Base-by-base conservation (phyloP, 2,888 invertebrate genomes). In the Rhagium mordax region DNA sequence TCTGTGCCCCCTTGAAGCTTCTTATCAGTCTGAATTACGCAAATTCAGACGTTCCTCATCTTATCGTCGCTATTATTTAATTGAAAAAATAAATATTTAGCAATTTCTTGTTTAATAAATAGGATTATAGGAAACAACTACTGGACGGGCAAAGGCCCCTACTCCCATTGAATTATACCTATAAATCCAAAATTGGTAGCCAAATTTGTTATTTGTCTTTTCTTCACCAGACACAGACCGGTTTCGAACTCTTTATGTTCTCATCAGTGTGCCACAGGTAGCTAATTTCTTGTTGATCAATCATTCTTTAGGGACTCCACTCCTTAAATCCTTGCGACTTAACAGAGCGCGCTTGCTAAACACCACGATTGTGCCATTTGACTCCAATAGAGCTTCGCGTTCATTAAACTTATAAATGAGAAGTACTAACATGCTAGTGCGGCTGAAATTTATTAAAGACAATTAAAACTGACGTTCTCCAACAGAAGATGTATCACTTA, bases 381-480 rank as follows among this genome's bases (percentile, higher is more conserved):
- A 41, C 13, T 41, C 41, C 41, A 13, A 41, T 41, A n/a, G 41
- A n/a, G 41, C 41, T 24, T 77, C 33, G 33, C 76, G 79, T 79
- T 75, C 75, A 80, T 80, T 74, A 79, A 79, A 76, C 72, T 75
- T 78, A 76, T 71, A 78, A 79, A 79, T 74, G 78, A 64, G 75
- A 71, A 65, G 74, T 74, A 75, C 74, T 75, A 79, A 75, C 78
- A 75, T 76, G 73, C 77, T 76, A 71, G 74, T 70, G 74, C 71
- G 74, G 77, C 76, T 74, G 60, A 75, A 81, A 81, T 81, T 81
- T 78, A 81, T 80, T 78, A 77, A 78, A 76, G 73, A 80, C 76
- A 80, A 81, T 80, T 80, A 80, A 78, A 78, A 78, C 74, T 80
- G 80, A 79, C 81, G 77, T 77, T 73, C 70, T 74, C 78, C 72